These are phyloP conservation scores for Orbicella faveolata DNA, from an alignment of 64 coral and sea anemone genomes.

Conservation along the genomic window DNA sequence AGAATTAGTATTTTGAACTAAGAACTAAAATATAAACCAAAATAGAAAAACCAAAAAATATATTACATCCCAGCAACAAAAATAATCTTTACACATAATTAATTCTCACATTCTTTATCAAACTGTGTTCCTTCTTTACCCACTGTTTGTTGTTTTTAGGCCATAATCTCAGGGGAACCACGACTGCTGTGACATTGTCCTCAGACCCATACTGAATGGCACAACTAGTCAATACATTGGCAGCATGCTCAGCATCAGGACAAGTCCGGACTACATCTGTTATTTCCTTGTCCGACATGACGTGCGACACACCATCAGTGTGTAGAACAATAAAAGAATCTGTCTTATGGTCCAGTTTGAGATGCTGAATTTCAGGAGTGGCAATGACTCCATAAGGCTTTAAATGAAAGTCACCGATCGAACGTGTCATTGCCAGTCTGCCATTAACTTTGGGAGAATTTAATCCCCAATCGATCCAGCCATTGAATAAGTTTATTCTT, in stretches of 20 bases:
- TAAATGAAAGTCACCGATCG: slow-evolving; percentile 91
- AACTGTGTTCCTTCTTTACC: slow-evolving; percentile 31
- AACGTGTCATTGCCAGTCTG: slow-evolving; percentile 92
- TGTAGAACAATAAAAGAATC: slow-evolving; percentile 83
- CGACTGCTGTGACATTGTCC: slow-evolving; percentile 88
- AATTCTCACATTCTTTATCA: slow-evolving; percentile 60
- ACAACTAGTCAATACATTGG: slow-evolving; percentile 77
- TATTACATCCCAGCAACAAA: not conserved
- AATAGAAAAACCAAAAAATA: not conserved
- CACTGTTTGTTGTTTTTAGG: slow-evolving; percentile 23
- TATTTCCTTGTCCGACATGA: slow-evolving; percentile 82
- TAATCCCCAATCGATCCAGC: slow-evolving; percentile 76
- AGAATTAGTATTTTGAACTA: no score
- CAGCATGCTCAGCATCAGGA: slow-evolving; percentile 76
- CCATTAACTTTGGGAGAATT: slow-evolving; percentile 87
- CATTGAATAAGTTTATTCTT: slow-evolving; percentile 69
- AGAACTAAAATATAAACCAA: not conserved
- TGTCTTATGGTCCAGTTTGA: slow-evolving; percentile 72
- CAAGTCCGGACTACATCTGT: slow-evolving; percentile 64
- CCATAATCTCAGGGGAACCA: slow-evolving; percentile 89
- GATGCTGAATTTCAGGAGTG: slow-evolving; percentile 60
- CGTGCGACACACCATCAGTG: slow-evolving; percentile 89
- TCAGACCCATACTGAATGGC: slow-evolving; percentile 89
- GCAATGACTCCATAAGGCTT: slow-evolving; percentile 93
- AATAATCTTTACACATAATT: slow-evolving; percentile 36